phyloP scores from a whole-genome alignment of 2,888 invertebrate genomes.

The Eristalis intricaria region DNA sequence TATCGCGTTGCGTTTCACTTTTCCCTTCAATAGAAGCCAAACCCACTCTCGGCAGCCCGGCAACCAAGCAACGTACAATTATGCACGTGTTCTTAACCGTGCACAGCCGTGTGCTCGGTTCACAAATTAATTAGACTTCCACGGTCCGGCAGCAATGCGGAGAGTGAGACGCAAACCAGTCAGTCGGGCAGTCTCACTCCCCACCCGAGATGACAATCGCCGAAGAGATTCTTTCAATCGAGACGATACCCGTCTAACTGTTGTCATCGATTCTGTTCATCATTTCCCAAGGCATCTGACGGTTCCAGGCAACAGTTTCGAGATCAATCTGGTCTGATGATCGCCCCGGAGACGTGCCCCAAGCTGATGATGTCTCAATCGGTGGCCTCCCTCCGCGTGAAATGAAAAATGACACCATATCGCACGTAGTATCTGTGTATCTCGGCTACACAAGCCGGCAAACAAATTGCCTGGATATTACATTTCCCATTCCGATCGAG shows the following conservation, averaged over 20 bases:
- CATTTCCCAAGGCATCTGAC: background rate
- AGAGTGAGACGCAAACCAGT: background rate
- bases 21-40: conserved; percentile 13
- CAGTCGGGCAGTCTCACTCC: conserved; percentile 1
- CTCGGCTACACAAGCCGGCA: background rate
- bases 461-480: conserved; percentile 38
- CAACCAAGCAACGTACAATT: conserved; percentile 25
- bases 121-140: conserved; percentile 39
- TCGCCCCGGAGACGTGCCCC: conserved; percentile 1
- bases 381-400: background rate
- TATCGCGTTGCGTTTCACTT: conserved; percentile 21
- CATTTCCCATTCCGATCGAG: conserved; percentile 33
- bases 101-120: conserved; percentile 31
- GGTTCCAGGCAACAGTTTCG: background rate
- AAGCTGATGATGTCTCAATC: conserved; percentile 43
- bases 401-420: conserved; percentile 46
- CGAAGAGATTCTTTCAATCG: too few species aligned
- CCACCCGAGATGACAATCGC: background rate
- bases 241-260: background rate
- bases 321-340: conserved; percentile 45
- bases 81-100: conserved; percentile 37
- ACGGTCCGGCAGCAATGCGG: background rate
- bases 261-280: background rate
- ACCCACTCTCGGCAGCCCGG: background rate
- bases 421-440: background rate